A percentile compares a stretch with the other conserved stretches of the same genome.
phyloP scores from a whole-genome alignment of 92 coral and sea anemone genomes.

The Heteractis magnifica region DNA sequence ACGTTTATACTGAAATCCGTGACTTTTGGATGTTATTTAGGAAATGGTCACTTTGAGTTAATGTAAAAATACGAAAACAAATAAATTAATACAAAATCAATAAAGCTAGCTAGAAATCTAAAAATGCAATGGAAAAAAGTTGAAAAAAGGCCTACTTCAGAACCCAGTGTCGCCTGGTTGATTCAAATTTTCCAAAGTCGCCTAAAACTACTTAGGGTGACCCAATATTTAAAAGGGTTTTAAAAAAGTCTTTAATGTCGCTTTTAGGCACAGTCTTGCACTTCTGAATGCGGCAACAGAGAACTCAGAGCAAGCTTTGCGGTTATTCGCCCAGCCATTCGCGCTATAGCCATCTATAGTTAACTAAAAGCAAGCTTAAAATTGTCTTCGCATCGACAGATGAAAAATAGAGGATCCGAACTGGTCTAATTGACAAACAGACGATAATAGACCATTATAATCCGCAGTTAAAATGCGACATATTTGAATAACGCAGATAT shows the following conservation, averaged over 20 bases:
- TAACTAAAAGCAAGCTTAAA: background rate
- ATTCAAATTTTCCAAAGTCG: background rate
- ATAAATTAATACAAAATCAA: background rate
- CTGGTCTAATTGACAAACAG: background rate
- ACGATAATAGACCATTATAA: background rate
- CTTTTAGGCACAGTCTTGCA: background rate
- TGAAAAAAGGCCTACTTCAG: background rate
- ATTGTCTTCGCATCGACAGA: background rate
- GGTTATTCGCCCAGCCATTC: background rate
- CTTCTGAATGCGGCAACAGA: background rate
- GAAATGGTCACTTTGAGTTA: constrained; percentile 4
- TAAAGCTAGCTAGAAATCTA: background rate
- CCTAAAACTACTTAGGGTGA: background rate
- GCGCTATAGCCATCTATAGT: too few relatives aligned
- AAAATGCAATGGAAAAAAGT: background rate
- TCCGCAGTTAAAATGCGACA: background rate
- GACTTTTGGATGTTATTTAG: background rate
- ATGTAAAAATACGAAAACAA: constrained; percentile 1
- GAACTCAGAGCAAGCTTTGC: background rate
- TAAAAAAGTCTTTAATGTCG: background rate
- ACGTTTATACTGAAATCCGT: too few relatives aligned
- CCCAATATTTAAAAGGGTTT: background rate
- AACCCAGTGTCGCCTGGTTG: background rate
- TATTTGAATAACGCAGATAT: constrained; percentile 3
- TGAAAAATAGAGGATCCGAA: background rate